These are phyloP conservation scores for Apus apus DNA, from an alignment of 2,113 vertebrate species.

Conservation along the genomic window DNA sequence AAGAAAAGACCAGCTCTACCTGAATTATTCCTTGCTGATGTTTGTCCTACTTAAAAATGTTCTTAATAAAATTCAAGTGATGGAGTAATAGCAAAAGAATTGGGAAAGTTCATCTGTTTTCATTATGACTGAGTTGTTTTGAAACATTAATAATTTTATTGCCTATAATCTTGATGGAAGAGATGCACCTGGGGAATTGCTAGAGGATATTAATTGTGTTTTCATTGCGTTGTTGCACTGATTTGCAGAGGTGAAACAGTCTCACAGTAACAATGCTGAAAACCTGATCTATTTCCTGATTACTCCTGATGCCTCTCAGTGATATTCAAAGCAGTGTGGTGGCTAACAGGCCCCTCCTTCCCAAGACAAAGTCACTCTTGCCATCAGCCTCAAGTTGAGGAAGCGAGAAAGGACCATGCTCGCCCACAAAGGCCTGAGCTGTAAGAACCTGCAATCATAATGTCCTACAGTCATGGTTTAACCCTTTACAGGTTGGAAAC, in stretches of 20 bases:
- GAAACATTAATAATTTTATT: conserved; percentile 10
- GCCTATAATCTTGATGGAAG: not conserved
- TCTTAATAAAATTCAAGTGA: not conserved
- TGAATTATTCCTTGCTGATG: not conserved
- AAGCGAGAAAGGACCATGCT: not conserved
- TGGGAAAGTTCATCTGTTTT: conserved; percentile 7
- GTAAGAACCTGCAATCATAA: not conserved
- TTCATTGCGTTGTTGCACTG: not conserved
- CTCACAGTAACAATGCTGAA: conserved; percentile 6
- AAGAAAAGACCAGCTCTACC: not conserved
- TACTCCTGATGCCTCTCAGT: not conserved
- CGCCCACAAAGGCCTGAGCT: not conserved
- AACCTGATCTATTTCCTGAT: conserved; percentile 8
- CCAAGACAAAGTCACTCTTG: not conserved
- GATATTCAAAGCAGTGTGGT: not conserved
- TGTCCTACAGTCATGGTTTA: too few species aligned
- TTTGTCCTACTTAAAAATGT: not conserved
- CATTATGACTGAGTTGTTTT: not conserved
- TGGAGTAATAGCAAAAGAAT: not conserved
- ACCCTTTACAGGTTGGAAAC: too few species aligned
- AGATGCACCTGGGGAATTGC: not conserved
- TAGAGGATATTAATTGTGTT: conserved; percentile 1
- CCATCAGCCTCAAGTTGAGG: not conserved
- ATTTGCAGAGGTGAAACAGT: not conserved
- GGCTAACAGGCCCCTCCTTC: not conserved